Evolutionary conservation across 2,797 vertebrate species (phyloP), one percentile per base, ranked within the genome.

Genomic region (Muscicapa comitata): DNA sequence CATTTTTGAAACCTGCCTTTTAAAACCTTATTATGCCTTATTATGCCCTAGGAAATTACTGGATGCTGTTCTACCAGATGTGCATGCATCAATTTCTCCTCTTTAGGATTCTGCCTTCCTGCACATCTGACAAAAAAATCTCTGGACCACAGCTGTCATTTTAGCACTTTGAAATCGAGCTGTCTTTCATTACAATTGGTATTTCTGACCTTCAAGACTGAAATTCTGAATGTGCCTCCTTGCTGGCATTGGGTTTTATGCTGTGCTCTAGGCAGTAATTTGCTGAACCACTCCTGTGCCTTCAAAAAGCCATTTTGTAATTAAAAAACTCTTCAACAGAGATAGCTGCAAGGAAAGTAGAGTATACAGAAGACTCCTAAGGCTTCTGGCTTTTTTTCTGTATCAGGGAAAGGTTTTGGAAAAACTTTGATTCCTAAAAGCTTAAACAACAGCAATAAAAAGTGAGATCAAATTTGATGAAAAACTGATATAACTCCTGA

Each of bases 211-310:
- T 97, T 94, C 95, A 80, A 84, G 71, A 75, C 63, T 40, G 31
- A 95, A 95, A 93, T 95, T 91, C 87, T 59, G 53, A 95, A 73
- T 0, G 11, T 62, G 48, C 42, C 68, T 50, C 74, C 76, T 85
- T 26, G 48, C 77, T 3, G 8, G 77, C 28, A 6, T 37, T 33
- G 54, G 78, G 79, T 54, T 92, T 94, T 92, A 18, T 17, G 76
- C 10, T 74, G 40, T 85, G 88, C 93, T 90, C 7, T 4, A 95
- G 95, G 94, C 45, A 61, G 74, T 89, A 88, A 96, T 97, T 96
- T 95, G 90, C 94, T 96, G 94, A 96, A 94, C 91, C 84, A 33
- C 72, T 73, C 66, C 57, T 58, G 45, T 75, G 83, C 65, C 62
- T 94, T 94, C 63, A 57, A 59, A 88, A 91, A 70, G 42, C 53